phyloP scores from a whole-genome alignment of 2,797 vertebrate species.

The Pelochelys cantorii region DNA sequence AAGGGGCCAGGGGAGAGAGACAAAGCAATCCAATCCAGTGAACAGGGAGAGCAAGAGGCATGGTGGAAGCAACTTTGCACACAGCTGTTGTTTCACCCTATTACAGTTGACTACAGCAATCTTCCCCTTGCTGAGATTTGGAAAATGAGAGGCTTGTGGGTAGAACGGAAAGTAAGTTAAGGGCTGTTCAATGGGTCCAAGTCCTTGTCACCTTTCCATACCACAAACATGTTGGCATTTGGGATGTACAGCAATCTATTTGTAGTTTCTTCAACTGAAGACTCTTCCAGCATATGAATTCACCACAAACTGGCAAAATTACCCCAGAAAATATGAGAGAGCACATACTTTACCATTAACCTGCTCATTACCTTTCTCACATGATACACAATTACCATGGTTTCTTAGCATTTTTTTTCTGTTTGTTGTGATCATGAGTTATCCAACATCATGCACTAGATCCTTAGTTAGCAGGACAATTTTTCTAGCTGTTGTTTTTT shows the following conservation, averaged over 20 bases:
- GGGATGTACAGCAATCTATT: background rate
- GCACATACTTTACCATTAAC: background rate
- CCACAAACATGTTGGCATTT: fast-evolving
- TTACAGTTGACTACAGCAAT: background rate
- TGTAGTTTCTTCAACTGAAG: background rate
- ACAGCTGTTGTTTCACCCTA: background rate
- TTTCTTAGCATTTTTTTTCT: background rate
- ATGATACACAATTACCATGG: background rate
- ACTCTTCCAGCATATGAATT: fast-evolving
- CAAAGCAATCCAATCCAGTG: background rate
- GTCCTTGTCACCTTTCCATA: fast-evolving
- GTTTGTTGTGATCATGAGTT: constrained; percentile 25
- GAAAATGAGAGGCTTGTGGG: background rate
- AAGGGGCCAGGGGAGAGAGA: background rate
- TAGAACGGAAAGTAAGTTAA: background rate
- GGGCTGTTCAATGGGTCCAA: background rate
- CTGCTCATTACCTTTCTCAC: background rate
- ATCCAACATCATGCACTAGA: background rate
- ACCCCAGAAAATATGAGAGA: background rate
- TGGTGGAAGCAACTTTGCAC: background rate
- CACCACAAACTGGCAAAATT: background rate
- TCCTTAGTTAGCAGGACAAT: constrained; percentile 69
- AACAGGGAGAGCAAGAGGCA: background rate
- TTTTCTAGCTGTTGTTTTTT: constrained; percentile 72
- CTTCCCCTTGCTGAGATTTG: background rate